phyloP scores from a whole-genome alignment of 2,113 vertebrate genomes.

The Hippocampus comes region DNA sequence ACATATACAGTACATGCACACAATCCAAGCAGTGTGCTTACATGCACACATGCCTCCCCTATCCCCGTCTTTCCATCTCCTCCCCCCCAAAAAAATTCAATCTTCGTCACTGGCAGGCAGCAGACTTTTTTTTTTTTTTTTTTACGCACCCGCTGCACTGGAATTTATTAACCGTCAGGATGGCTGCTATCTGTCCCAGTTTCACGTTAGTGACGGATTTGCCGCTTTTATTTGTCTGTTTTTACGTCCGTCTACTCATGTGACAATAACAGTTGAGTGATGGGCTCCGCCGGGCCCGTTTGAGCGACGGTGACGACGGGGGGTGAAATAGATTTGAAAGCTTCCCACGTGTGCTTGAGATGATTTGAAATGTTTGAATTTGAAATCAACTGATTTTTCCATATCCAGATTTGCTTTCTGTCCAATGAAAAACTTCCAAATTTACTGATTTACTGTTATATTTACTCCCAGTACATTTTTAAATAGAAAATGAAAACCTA shows the following conservation, averaged over 20 bases:
- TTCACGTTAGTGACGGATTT: conserved; percentile 63
- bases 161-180: conserved; percentile 61
- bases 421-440: no score
- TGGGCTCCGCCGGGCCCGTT: conserved; percentile 39
- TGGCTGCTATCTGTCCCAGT: conserved; percentile 54
- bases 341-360: neutral
- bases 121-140: conserved; percentile 20
- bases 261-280: conserved; percentile 24
- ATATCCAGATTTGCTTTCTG: no score
- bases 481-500: no score
- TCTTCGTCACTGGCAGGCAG: conserved; percentile 61
- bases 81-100: conserved; percentile 55
- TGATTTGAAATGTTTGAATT: neutral
- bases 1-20: neutral
- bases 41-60: conserved; percentile 21
- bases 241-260: conserved; percentile 14
- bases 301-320: conserved; percentile 20
- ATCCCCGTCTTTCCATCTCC: conserved; percentile 26
- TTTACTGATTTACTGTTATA: no score
- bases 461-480: no score
- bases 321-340: neutral
- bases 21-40: conserved; percentile 16
- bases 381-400: no score
- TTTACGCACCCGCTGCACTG: conserved; percentile 41
- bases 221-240: conserved; percentile 47